A percentile compares a stretch with the other conserved stretches of the same genome.
phyloP scores from a whole-genome alignment of 1,140 invertebrate species.

The Metaphire vulgaris region DNA sequence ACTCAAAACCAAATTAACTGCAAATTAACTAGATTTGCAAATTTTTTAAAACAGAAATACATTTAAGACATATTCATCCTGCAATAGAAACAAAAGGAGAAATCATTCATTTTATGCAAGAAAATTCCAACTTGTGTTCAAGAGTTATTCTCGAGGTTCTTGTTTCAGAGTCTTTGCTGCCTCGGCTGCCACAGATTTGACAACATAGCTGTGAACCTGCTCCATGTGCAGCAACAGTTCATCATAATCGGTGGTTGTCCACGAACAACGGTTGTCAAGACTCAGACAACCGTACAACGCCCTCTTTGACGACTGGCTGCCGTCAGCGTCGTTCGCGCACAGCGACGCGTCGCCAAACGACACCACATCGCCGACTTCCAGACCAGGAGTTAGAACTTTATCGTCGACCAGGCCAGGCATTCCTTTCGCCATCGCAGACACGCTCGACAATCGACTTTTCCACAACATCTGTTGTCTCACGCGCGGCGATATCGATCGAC shows the following conservation, averaged over 20 bases:
- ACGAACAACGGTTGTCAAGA: not conserved
- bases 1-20: not conserved
- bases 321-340: no score
- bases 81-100: no score
- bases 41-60: not conserved
- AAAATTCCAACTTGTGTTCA: no score
- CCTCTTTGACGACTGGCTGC: not conserved
- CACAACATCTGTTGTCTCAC: not conserved
- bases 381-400: not conserved
- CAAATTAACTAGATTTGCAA: not conserved
- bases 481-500: not conserved
- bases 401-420: not conserved
- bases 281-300: not conserved
- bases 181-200: no score
- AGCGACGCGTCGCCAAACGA: no score
- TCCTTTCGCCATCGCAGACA: not conserved
- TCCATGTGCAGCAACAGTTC: not conserved
- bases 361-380: not conserved
- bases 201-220: not conserved
- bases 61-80: no score
- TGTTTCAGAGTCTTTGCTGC: no score
- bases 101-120: no score
- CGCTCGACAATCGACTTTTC: not conserved
- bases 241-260: not conserved
- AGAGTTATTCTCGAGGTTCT: no score